Evolutionary conservation across 2,797 vertebrate genomes (phyloP), one percentile per base, ranked within the genome.

Genomic region (Cyclopterus lumpus): DNA sequence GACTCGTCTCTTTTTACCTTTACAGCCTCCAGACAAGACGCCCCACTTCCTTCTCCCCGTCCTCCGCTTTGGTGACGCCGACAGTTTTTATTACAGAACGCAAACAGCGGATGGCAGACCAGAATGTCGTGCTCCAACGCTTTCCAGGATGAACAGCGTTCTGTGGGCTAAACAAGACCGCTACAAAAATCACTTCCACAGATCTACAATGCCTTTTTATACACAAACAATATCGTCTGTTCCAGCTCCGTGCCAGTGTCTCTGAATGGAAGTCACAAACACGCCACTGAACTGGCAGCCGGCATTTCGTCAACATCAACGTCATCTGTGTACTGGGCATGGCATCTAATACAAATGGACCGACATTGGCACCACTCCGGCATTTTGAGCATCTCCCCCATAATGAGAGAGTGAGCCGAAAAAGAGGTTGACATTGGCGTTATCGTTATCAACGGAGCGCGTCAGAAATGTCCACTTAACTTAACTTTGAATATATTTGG

Each of bases 1-100:
- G 83, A 86, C 84, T 82, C 18, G 80, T 88, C 77, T 87, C 84
- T 86, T 82, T n/a, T 86, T 70, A 84, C 70, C 75, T 85, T 89
- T 83, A 75, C 84, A 83, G 86, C 73, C 86, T 68, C 67, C 73
- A 82, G 89, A 89, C 73, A 78, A 40, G 62, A 75, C 74, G 55
- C 81, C 73, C 51, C 67, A 68, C 84, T 66, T 73, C 73, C 66
- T 44, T 58, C 54, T 65, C 46, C 67, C 32, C 0, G 1, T 38
- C 64, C 62, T 67, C 49, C 6, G 6, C 76, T 81, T 58, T 74
- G 67, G 77, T 55, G 48, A 71, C 84, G 68, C 57, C 24, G 71
- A 67, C 79, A 77, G 81, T 57, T 80, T 89, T 76, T 59, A 83
- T 75, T 55, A 59, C 44, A 36, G 42, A 65, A 65, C 66, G 65